Base-by-base conservation (phyloP, 2,797 vertebrate genomes). In the Scolopax bukidnonensis region DNA sequence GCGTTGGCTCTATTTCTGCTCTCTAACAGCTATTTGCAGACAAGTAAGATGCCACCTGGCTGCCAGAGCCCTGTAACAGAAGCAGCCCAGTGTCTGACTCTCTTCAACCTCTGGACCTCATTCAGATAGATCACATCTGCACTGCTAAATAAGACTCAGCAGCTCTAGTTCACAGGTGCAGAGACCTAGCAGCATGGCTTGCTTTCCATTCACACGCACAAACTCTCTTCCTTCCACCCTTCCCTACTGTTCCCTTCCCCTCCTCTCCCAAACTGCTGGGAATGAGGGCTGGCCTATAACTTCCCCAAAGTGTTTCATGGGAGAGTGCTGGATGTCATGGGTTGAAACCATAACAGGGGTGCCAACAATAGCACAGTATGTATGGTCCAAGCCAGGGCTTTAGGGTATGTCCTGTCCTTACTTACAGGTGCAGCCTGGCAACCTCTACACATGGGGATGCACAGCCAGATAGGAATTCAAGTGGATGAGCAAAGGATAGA, bases 331-430 rank as follows among this genome's bases (percentile, higher is more conserved):
- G 38, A 21, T 67, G 16, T 63, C 61, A 57, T 13, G 33, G 33
- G 41, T 40, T 71, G 64, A 88, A 85, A 27, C 27, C 24, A 28
- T 3, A 20, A 47, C 76, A 51, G 50, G 6, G 19, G 16, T 57
- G 68, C 10, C 47, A 28, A 16, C 0, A 1, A 17, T 50, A 65
- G 33, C 73, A 54, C 56, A 21, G 25, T 8, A 16, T 5, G 1
- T 5, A 13, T 25, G 21, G 20, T 14, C n/a, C 18, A 28, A 70
- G 40, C 38, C 73, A 77, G 43, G 25, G 16, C 60, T 60, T 70
- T 30, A 59, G 38, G 43, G 15, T 33, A 70, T 59, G 48, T 24
- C 3, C 43, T 60, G n/a, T 74, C 60, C 24, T 77, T 70, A 24
- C 53, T 70, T 51, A 47, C 40, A 68, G 65, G 38, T n/a, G 65